These are phyloP conservation scores for Dioctria rufipes DNA, from an alignment of 2,888 invertebrate species.

Conservation along the genomic window DNA sequence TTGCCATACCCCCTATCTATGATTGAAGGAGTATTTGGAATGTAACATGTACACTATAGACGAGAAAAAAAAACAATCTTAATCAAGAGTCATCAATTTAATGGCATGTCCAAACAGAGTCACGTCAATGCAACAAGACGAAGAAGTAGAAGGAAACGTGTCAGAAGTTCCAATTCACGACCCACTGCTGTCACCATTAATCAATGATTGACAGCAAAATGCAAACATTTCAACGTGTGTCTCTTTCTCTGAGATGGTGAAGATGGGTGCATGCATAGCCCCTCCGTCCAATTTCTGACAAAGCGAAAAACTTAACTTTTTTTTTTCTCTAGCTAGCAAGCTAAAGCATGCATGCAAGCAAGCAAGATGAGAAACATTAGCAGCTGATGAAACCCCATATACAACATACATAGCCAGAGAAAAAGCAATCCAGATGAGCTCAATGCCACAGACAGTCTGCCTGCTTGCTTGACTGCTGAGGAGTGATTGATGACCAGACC, in stretches of 20 bases:
- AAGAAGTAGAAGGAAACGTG: neutral
- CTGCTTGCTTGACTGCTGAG: neutral
- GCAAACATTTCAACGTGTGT: conserved; percentile 45
- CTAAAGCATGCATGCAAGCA: neutral
- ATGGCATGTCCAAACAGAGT: conserved; percentile 20
- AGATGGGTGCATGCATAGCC: neutral
- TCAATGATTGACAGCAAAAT: conserved; percentile 46
- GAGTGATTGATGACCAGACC: conserved; percentile 36
- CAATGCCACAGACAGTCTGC: neutral
- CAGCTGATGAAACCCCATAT: neutral
- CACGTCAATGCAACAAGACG: conserved; percentile 1
- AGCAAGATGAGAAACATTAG: too few species aligned
- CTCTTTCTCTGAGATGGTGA: neutral
- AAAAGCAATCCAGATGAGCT: neutral
- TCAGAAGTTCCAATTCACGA: conserved; percentile 13
- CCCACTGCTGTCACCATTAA: conserved; percentile 26
- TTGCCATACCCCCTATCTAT: too few species aligned
- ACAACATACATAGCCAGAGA: neutral
- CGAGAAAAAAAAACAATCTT: neutral
- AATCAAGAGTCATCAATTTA: conserved; percentile 24
- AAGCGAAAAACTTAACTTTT: conserved; percentile 29
- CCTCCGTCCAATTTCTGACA: neutral
- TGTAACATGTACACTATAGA: neutral
- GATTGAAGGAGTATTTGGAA: too few species aligned
- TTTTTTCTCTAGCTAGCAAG: neutral